phyloP scores from a whole-genome alignment of 2,797 vertebrate genomes.

The Botia kubotai region DNA sequence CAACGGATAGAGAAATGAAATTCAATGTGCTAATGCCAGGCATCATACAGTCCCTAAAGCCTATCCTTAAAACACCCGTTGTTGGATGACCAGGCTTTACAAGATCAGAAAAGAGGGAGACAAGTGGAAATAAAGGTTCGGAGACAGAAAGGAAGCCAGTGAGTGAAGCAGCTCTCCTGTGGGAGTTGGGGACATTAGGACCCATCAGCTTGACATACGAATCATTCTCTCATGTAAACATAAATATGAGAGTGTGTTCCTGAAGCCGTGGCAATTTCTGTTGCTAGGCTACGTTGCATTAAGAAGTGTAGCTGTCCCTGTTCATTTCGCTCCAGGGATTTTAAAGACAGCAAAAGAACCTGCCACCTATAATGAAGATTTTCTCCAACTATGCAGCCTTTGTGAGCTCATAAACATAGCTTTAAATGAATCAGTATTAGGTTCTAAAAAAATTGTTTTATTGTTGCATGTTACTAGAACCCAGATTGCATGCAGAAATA shows the following conservation, averaged over 20 bases:
- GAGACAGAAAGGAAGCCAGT: constrained; percentile 35
- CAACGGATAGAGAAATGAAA: constrained; percentile 79
- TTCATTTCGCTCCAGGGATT: constrained; percentile 84
- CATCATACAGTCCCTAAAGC: constrained; percentile 79
- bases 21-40: constrained; percentile 79
- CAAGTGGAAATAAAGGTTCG: not conserved
- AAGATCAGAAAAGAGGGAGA: not conserved
- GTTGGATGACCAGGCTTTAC: constrained; percentile 61
- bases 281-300: constrained; percentile 89
- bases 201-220: constrained; percentile 86
- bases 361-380: constrained; percentile 68
- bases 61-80: constrained; percentile 75
- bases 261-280: constrained; percentile 81
- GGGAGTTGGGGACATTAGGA: constrained; percentile 81
- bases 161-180: constrained; percentile 58
- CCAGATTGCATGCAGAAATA: constrained; percentile 22
- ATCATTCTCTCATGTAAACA: constrained; percentile 88
- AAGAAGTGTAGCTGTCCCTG: constrained; percentile 85
- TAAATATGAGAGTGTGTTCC: constrained; percentile 86
- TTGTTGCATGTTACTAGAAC: constrained; percentile 30
- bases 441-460: constrained; percentile 28
- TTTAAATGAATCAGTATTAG: constrained; percentile 39
- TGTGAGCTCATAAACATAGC: constrained; percentile 33
- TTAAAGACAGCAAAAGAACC: constrained; percentile 81
- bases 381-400: constrained; percentile 41